Percentiles rank a stretch among this genome's conserved stretches.
Conservation (phyloP, 2,797 vertebrate genomes). For the Yasuhikotakia modesta region DNA sequence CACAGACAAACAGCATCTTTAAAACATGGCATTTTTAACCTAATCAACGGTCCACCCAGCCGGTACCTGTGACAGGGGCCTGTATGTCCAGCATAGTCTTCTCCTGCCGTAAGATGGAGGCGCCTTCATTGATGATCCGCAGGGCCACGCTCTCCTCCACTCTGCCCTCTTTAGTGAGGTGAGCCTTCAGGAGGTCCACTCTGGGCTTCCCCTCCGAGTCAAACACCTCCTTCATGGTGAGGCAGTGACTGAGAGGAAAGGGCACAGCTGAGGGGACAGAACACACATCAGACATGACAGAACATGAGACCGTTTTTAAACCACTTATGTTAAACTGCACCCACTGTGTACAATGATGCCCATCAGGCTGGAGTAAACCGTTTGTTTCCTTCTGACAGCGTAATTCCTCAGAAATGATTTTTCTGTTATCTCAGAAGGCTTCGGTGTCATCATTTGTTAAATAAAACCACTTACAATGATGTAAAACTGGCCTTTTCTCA, state of each 20-base stretch:
- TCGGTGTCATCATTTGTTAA: conserved; percentile 45
- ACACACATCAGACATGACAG: conserved; percentile 27
- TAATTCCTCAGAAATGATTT: conserved; percentile 29
- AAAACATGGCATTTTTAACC: no score
- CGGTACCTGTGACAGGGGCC: conserved; percentile 81
- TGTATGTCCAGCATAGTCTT: conserved; percentile 85
- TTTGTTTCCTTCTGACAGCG: conserved; percentile 19
- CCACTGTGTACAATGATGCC: not conserved
- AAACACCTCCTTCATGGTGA: conserved; percentile 84
- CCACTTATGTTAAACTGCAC: no score
- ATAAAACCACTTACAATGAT: conserved; percentile 47
- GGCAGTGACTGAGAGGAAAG: conserved; percentile 82
- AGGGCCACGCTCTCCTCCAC: conserved; percentile 82
- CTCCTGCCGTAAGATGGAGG: conserved; percentile 80
- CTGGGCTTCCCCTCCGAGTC: conserved; percentile 81
- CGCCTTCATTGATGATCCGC: conserved; percentile 78
- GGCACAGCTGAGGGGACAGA: conserved; percentile 75
- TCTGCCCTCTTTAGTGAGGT: conserved; percentile 83
- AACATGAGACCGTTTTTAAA: not conserved
- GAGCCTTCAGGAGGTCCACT: conserved; percentile 82
- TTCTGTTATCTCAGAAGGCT: conserved; percentile 49
- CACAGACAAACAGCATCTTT: no score
- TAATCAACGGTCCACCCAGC: not conserved
- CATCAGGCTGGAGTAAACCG: not conserved
- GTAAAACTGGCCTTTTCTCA: conserved; percentile 38